These are phyloP conservation scores for Anabas testudineus DNA, from an alignment of 2,797 vertebrate genomes.

Conservation along the genomic window DNA sequence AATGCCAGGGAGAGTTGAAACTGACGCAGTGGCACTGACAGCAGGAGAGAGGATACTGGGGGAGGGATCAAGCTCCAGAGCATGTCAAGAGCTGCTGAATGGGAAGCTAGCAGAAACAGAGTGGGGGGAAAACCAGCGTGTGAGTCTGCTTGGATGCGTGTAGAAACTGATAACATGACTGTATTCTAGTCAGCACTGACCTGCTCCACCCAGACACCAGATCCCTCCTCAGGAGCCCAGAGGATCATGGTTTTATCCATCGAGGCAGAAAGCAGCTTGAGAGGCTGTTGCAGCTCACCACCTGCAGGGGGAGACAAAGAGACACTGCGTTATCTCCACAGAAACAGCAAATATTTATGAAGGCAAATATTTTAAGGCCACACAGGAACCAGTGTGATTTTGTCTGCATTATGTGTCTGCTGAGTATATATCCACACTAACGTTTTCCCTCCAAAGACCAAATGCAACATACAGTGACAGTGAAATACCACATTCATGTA, in stretches of 20 bases:
- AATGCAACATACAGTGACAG: not conserved
- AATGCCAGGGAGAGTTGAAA: constrained; percentile 69
- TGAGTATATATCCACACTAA: too few species aligned
- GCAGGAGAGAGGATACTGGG: constrained; percentile 47
- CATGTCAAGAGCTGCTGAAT: constrained; percentile 55
- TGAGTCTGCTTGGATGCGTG: constrained; percentile 6
- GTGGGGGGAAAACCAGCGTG: constrained; percentile 6
- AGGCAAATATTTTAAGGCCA: not conserved
- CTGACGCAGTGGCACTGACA: constrained; percentile 50
- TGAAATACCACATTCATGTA: not conserved
- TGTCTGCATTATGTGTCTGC: not conserved
- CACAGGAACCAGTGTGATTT: not conserved
- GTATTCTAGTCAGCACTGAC: constrained; percentile 75
- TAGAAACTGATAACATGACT: constrained; percentile 24
- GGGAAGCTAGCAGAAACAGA: constrained; percentile 30
- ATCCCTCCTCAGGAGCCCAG: constrained; percentile 95
- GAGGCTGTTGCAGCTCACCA: constrained; percentile 87
- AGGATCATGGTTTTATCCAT: constrained; percentile 99
- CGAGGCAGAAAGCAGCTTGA: constrained; percentile 92
- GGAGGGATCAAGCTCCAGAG: constrained; percentile 38
- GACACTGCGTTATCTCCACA: not conserved
- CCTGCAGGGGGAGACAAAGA: constrained; percentile 84
- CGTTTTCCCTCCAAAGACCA: not conserved
- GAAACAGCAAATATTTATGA: not conserved
- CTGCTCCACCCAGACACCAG: constrained; percentile 96